Conservation (phyloP, 2,797 vertebrate genomes). For the Ctenopoma kingsleyae region DNA sequence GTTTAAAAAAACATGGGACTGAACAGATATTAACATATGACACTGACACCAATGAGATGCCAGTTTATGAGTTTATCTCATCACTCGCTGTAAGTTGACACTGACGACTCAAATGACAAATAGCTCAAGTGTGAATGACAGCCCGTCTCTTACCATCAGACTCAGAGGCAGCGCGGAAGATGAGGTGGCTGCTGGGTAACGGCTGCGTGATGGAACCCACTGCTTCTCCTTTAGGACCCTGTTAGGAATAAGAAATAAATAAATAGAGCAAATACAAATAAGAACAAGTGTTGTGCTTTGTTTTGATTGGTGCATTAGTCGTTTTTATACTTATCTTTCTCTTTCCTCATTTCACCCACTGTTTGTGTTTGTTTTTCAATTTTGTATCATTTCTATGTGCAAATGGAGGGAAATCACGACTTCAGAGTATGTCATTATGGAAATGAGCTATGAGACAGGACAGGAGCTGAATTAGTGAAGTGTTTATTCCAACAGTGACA, state of each 20-base stretch:
- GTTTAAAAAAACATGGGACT: not conserved
- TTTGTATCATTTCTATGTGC: constrained; percentile 13
- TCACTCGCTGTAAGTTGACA: not conserved
- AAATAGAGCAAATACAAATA: not conserved
- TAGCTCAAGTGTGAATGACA: constrained; percentile 26
- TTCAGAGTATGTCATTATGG: constrained; percentile 19
- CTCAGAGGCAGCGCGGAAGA: constrained; percentile 96
- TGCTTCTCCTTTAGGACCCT: constrained; percentile 98
- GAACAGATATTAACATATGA: not conserved
- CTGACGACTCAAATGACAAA: constrained; percentile 5
- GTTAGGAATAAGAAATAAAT: constrained; percentile 15
- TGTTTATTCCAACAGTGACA: constrained; percentile 46
- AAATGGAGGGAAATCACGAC: constrained; percentile 15
- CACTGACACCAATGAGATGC: not conserved
- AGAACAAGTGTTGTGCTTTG: not conserved
- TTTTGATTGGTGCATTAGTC: not conserved
- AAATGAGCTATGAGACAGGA: constrained; percentile 15
- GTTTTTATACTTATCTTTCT: not conserved
- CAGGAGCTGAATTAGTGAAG: constrained; percentile 34
- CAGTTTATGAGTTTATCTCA: not conserved
- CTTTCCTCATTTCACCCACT: not conserved
- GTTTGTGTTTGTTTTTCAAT: not conserved
- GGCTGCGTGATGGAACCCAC: constrained; percentile 99
- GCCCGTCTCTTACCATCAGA: constrained; percentile 91
- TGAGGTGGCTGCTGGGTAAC: constrained; percentile 97